These are phyloP conservation scores for Pitta sordida DNA, from an alignment of 2,113 vertebrate species.

Conservation along the genomic window DNA sequence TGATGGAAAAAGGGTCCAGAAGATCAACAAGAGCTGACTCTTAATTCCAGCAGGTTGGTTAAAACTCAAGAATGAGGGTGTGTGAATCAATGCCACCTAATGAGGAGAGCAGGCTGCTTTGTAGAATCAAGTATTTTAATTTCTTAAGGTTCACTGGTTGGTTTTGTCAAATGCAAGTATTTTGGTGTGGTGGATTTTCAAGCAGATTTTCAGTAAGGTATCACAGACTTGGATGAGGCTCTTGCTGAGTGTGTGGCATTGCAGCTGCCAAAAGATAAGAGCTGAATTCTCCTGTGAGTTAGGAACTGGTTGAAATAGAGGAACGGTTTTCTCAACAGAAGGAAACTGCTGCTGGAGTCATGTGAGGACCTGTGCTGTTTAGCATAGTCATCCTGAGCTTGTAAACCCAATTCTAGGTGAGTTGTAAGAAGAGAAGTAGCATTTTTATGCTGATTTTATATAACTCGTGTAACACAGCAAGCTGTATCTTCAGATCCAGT, in stretches of 20 bases:
- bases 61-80: not conserved
- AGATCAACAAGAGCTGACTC: not conserved
- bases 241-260: fast-evolving
- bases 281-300: not conserved
- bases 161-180: not conserved
- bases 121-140: not conserved
- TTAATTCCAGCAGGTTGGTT: not conserved
- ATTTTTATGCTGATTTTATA: not conserved
- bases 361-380: not conserved
- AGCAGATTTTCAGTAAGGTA: not conserved
- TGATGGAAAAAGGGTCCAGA: not conserved
- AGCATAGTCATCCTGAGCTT: not conserved
- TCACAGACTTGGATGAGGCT: not conserved
- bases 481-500: not conserved
- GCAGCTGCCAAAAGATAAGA: not conserved
- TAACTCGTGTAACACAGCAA: not conserved
- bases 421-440: not conserved
- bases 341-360: not conserved
- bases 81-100: not conserved
- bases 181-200: not conserved
- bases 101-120: not conserved
- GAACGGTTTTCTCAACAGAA: not conserved
- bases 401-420: not conserved
- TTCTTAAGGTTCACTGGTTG: not conserved
- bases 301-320: not conserved